Conservation (phyloP, 2,797 vertebrate genomes). For the Darevskia nairensis region DNA sequence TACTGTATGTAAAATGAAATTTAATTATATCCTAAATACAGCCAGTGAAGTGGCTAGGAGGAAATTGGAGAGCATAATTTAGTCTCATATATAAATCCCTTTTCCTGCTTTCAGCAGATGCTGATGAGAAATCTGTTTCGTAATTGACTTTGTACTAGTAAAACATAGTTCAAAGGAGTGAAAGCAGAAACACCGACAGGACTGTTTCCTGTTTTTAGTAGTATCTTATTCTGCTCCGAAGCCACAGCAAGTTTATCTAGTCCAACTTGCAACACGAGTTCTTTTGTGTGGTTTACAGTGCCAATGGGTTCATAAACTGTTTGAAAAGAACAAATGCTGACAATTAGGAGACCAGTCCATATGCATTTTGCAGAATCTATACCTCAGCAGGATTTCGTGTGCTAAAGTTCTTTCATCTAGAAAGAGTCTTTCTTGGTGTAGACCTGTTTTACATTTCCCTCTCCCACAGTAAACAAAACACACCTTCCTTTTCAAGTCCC, state of each 20-base stretch:
- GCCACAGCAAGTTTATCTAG: conserved; percentile 55
- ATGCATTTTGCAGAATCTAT: conserved; percentile 61
- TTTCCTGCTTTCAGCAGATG: not conserved
- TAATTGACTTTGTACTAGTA: conserved; percentile 25
- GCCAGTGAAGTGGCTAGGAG: conserved; percentile 8
- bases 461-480: conserved; percentile 64
- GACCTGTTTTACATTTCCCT: conserved; percentile 64
- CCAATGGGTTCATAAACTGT: conserved; percentile 58
- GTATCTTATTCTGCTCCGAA: conserved; percentile 46
- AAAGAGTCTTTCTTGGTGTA: conserved; percentile 64
- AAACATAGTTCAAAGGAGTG: conserved; percentile 17
- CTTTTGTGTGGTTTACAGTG: conserved; percentile 66
- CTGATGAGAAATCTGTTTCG: conserved; percentile 25
- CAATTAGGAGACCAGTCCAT: conserved; percentile 63
- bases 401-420: conserved; percentile 63
- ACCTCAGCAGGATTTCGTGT: conserved; percentile 68
- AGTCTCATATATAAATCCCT: not conserved
- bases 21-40: conserved; percentile 6
- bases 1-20: conserved; percentile 13
- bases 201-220: conserved; percentile 13
- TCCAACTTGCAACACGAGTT: conserved; percentile 39
- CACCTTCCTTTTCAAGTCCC: conserved; percentile 56
- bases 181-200: conserved; percentile 34
- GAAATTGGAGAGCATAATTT: conserved; percentile 14
- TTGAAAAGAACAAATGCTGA: conserved; percentile 53